Evolutionary conservation across 2,797 vertebrate genomes (phyloP).

Genomic region (Spinus olivaceus): DNA sequence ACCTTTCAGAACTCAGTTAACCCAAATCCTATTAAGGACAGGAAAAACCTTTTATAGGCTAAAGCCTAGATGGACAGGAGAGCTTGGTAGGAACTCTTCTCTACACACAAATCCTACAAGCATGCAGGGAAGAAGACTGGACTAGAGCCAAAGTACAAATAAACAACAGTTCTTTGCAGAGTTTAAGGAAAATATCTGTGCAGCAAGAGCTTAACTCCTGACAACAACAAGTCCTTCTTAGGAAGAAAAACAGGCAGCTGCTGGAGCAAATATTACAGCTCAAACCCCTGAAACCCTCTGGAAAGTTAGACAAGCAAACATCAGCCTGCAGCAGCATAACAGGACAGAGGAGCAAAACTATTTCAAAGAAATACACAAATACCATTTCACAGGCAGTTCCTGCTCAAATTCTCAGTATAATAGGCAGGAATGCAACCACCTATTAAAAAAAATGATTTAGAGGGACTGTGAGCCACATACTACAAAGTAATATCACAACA

Average conservation of each 20-base stretch:
- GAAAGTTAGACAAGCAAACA: constrained; percentile 15
- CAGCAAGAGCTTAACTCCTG: constrained; percentile 30
- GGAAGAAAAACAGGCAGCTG: constrained; percentile 51
- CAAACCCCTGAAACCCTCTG: not conserved
- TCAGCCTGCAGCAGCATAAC: not conserved
- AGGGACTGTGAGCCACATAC: not conserved
- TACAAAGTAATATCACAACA: not conserved
- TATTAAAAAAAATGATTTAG: not conserved
- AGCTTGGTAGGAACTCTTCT: not conserved
- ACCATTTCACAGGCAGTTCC: not conserved
- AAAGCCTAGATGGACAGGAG: not conserved
- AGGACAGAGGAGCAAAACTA: not conserved
- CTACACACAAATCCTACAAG: not conserved
- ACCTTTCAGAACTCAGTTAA: not conserved
- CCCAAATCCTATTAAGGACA: not conserved
- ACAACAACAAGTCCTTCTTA: constrained; percentile 67
- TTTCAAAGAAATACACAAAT: not conserved
- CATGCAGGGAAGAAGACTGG: not conserved
- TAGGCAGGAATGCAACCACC: not conserved
- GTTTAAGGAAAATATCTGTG: constrained; percentile 46
- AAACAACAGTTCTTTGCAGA: constrained; percentile 63
- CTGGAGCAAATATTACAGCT: constrained; percentile 33
- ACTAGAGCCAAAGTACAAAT: constrained; percentile 51
- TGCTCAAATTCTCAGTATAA: not conserved
- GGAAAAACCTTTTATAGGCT: not conserved